These are phyloP conservation scores for Brotula barbata DNA, from an alignment of 2,797 vertebrate species.

Conservation along the genomic window DNA sequence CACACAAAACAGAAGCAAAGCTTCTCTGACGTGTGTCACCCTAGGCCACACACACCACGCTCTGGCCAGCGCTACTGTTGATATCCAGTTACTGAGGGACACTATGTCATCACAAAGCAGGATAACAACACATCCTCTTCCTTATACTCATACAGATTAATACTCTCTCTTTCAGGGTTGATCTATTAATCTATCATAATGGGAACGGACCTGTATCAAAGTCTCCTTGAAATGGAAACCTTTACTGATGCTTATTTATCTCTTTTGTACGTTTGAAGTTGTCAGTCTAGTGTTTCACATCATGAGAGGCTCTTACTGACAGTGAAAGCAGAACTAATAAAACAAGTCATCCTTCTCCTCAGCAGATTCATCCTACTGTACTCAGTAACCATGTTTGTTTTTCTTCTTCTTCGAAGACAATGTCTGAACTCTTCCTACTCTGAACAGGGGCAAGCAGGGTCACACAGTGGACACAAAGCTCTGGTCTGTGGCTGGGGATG, in stretches of 20 bases:
- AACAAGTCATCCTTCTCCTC: slow-evolving; percentile 7
- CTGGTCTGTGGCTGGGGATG: too few relatives aligned
- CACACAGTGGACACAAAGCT: not conserved
- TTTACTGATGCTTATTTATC: slow-evolving; percentile 20
- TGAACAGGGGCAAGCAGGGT: not conserved
- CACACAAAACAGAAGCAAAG: slow-evolving; percentile 11
- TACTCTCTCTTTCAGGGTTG: not conserved
- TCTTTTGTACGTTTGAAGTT: slow-evolving; percentile 19
- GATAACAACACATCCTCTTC: slow-evolving; percentile 3
- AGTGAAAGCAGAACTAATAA: not conserved
- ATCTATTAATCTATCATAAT: slow-evolving; percentile 5
- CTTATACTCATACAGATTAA: not conserved
- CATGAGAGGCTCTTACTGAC: slow-evolving; percentile 23
- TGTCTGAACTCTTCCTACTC: slow-evolving; percentile 2
- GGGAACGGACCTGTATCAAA: not conserved
- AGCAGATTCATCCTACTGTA: slow-evolving; percentile 1
- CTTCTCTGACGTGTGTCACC: slow-evolving; percentile 18
- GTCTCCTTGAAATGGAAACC: not conserved
- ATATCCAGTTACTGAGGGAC: slow-evolving; percentile 37
- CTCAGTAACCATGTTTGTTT: not conserved
- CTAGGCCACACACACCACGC: slow-evolving; percentile 18
- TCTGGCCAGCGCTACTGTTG: slow-evolving; percentile 16
- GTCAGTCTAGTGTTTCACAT: slow-evolving; percentile 28
- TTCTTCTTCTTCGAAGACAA: not conserved
- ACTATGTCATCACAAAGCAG: slow-evolving; percentile 25